These are phyloP conservation scores for Chionomys nivalis DNA, from an alignment of 2,113 vertebrate genomes.

Conservation along the genomic window DNA sequence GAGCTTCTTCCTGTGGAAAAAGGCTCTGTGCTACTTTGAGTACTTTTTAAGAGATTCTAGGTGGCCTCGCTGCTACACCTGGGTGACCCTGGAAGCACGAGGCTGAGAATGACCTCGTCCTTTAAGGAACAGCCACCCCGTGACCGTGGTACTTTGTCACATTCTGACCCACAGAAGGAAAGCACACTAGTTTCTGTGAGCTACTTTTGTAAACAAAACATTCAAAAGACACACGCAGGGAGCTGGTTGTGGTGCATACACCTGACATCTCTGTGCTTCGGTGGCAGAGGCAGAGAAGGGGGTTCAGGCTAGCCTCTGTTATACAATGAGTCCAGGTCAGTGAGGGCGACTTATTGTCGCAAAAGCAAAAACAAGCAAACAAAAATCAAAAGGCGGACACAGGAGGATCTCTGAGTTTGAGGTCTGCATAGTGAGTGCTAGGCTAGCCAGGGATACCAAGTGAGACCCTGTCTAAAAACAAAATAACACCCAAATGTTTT, in stretches of 20 bases:
- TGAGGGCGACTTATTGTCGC: not conserved
- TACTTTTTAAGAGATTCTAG: constrained; percentile 68
- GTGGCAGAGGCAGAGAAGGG: not conserved
- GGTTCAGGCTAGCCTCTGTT: not conserved
- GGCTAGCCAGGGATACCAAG: not conserved
- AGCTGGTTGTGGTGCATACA: not conserved
- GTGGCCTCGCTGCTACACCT: constrained; percentile 38
- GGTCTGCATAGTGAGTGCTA: not conserved
- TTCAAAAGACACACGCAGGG: not conserved
- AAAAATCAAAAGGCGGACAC: not conserved
- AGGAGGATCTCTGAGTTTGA: not conserved
- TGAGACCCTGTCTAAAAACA: not conserved
- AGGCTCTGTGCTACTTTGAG: not conserved
- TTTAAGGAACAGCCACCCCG: not conserved
- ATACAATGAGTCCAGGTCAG: not conserved
- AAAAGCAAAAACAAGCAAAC: not conserved
- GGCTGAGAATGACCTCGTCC: not conserved
- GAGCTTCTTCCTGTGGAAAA: constrained; percentile 45
- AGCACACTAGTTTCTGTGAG: not conserved
- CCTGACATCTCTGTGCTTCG: not conserved
- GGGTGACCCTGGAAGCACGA: not conserved
- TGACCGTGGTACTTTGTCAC: not conserved
- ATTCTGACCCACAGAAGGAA: not conserved
- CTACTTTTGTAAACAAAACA: not conserved
- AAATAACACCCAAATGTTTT: not conserved